phyloP scores from a whole-genome alignment of 2,797 vertebrate species.

The Notamacropus eugenii region DNA sequence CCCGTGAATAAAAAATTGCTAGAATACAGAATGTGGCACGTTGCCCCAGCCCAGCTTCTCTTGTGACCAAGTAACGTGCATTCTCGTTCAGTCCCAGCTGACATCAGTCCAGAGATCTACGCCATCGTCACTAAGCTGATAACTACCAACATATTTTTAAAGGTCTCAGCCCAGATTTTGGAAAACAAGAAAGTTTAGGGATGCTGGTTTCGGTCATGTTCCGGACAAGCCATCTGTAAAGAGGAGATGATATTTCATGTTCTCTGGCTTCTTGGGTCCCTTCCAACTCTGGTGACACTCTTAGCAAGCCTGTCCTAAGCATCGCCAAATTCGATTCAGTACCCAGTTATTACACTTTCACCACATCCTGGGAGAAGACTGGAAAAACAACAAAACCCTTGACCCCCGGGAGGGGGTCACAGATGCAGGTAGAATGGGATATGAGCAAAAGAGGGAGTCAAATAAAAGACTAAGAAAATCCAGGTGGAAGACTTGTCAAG shows the following conservation, averaged over 20 bases:
- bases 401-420: not conserved
- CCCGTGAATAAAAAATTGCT: not conserved
- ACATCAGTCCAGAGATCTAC: slow-evolving; percentile 7
- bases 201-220: slow-evolving; percentile 8
- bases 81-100: not conserved
- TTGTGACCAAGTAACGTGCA: not conserved
- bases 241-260: not conserved
- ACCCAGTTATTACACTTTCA: not conserved
- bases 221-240: not conserved
- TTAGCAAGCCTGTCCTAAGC: not conserved
- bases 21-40: not conserved
- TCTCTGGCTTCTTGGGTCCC: not conserved
- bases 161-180: slow-evolving; percentile 4
- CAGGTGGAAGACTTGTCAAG: not conserved
- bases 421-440: not conserved
- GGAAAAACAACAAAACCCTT: not conserved
- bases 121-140: not conserved
- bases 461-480: not conserved
- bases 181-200: not conserved
- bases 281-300: not conserved
- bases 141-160: slow-evolving; percentile 24
- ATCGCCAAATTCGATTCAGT: not conserved
- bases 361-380: not conserved
- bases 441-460: not conserved
- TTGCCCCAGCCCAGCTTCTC: not conserved